Base-by-base conservation (phyloP, 1,140 invertebrate genomes). In the Hydropsyche tenuis region DNA sequence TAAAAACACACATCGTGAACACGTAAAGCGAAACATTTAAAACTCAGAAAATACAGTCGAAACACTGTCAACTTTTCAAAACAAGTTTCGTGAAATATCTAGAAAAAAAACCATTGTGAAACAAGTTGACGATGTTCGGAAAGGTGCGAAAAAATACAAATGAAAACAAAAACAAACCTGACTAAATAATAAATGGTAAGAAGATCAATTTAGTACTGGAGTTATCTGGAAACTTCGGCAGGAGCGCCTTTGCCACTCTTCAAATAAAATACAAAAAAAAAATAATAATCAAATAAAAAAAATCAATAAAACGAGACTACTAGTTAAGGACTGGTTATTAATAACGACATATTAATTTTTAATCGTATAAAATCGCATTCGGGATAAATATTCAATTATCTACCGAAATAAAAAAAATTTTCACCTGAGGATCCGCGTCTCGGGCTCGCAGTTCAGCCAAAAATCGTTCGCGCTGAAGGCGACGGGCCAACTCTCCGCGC, bases 361-460 rank as follows among this genome's bases (percentile, higher is more conserved):
- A n/a, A n/a, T n/a, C n/a, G n/a, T n/a, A n/a, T n/a, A n/a, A n/a
- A n/a, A n/a, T n/a, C n/a, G n/a, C n/a, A n/a, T n/a, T n/a, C n/a
- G 30, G 3, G 30, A 37, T 37, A 37, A 9, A 4, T 4, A 37
- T 37, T 37, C 30, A 37, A 37, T 37, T n/a, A n/a, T n/a, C n/a
- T n/a, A 46, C 11, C 2, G 2, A 46, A 46, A 46, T 12, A 12
- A n/a, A 16, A 12, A 46, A 16, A 11, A 7, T 51, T 16, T 20
- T 25, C n/a, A 77, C 76, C 73, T 77, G 76, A 7, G 76, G 76
- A 53, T 77, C 76, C 0, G 70, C 65, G 20, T 75, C 76, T 25
- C 76, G 37, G 14, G 76, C 71, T 12, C 76, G 30, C 9, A 77
- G 62, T 45, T 77, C 76, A 7, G 72, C 73, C 12, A 77, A 46